These are phyloP conservation scores for Sternarchorhynchus goeldii DNA, from an alignment of 2,797 vertebrate genomes.

Conservation along the genomic window DNA sequence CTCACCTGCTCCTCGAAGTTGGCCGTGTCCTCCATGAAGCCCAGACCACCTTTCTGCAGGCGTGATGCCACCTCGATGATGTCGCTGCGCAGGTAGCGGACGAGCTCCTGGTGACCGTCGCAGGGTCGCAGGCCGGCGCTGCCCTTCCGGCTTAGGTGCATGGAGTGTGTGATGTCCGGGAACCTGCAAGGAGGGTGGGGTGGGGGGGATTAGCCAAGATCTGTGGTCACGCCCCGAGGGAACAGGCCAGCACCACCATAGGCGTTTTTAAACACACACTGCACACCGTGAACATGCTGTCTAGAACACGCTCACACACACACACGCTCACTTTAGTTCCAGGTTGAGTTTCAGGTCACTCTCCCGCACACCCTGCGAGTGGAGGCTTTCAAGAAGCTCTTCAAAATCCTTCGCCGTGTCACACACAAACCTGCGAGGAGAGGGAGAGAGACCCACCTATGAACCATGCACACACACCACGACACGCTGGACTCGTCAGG, in stretches of 20 bases:
- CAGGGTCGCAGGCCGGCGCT: constrained; percentile 86
- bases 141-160: constrained; percentile 86
- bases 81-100: constrained; percentile 90
- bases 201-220: neutral
- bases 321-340: constrained; percentile 79
- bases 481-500: no score
- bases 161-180: constrained; percentile 90
- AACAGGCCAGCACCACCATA: no score
- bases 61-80: constrained; percentile 91
- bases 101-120: constrained; percentile 87
- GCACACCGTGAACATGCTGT: neutral
- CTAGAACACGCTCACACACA: constrained; percentile 27
- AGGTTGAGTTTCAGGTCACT: constrained; percentile 87
- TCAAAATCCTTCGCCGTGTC: constrained; percentile 88
- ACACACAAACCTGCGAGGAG: constrained; percentile 85
- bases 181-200: constrained; percentile 72
- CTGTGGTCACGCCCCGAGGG: no score
- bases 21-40: constrained; percentile 86
- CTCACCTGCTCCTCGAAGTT: constrained; percentile 83
- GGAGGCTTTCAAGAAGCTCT: constrained; percentile 87
- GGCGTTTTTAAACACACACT: neutral
- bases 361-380: constrained; percentile 90
- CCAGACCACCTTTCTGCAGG: constrained; percentile 93
- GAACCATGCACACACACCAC: neutral
- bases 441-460: neutral